These are phyloP conservation scores for Geococcyx californianus DNA, from an alignment of 2,113 vertebrate species.

Conservation along the genomic window DNA sequence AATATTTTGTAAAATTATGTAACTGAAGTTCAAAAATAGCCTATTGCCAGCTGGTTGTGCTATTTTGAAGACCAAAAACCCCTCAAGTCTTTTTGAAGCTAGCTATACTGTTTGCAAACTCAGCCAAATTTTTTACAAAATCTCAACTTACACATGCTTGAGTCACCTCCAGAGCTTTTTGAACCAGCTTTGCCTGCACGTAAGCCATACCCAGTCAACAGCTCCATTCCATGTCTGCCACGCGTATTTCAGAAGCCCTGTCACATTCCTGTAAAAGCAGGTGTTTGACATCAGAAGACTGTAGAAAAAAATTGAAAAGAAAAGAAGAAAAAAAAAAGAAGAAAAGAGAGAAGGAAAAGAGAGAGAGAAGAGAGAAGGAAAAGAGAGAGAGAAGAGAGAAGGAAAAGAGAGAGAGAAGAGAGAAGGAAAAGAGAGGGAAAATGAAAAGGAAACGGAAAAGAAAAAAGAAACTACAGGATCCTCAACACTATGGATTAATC, in stretches of 20 bases:
- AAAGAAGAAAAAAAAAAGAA: not conserved
- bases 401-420: no score
- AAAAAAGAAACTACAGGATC: not conserved
- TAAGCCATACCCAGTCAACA: not conserved
- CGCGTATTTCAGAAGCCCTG: not conserved
- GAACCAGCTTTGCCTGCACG: not conserved
- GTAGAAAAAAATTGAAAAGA: not conserved
- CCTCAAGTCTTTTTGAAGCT: slow-evolving; percentile 36
- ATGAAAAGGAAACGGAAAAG: no score
- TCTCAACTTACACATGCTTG: not conserved
- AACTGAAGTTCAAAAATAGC: slow-evolving; percentile 49
- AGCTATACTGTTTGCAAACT: slow-evolving; percentile 63
- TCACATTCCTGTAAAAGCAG: not conserved
- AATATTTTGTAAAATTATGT: slow-evolving; percentile 61
- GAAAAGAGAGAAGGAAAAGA: no score
- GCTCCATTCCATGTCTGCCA: not conserved
- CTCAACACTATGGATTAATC: not conserved
- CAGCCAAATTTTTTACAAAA: slow-evolving; percentile 4
- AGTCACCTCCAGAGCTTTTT: slow-evolving; percentile 12
- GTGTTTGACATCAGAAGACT: not conserved
- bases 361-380: no score
- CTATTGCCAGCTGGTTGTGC: slow-evolving; percentile 53
- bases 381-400: no score
- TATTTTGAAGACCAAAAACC: slow-evolving; percentile 52
- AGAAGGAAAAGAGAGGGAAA: no score